These are phyloP conservation scores for Catostomus latipinnis DNA, from an alignment of 2,797 vertebrate genomes.

Conservation along the genomic window DNA sequence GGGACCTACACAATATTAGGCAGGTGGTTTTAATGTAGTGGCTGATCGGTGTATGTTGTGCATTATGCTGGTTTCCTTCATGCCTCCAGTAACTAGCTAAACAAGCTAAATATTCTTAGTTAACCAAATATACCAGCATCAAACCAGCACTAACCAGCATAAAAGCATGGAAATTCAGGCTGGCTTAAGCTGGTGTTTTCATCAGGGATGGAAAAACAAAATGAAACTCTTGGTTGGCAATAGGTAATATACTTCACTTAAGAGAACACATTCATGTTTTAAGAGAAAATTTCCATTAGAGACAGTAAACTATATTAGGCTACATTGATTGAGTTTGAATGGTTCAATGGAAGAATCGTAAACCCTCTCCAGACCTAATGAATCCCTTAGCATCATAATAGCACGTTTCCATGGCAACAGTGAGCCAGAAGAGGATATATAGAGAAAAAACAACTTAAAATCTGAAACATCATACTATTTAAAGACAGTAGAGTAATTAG, in stretches of 20 bases:
- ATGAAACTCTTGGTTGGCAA: constrained; percentile 3
- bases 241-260: background rate
- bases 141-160: background rate
- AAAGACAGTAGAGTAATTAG: constrained; percentile 11
- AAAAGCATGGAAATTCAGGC: background rate
- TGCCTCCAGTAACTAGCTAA: background rate
- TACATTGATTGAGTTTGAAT: constrained; percentile 41
- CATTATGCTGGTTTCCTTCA: background rate
- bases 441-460: background rate
- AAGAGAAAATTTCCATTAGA: constrained; percentile 27
- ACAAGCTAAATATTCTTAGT: background rate
- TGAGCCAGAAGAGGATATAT: constrained; percentile 22
- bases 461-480: constrained; percentile 15
- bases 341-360: constrained; percentile 36
- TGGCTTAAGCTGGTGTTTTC: background rate
- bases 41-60: background rate
- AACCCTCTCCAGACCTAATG: constrained; percentile 38
- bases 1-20: too few species aligned
- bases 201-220: background rate
- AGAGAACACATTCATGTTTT: constrained; percentile 13
- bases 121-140: background rate
- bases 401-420: constrained; percentile 29
- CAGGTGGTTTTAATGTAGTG: too few species aligned
- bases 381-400: constrained; percentile 36
- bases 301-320: constrained; percentile 35